Evolutionary conservation across 2,113 vertebrate species (phyloP).

Genomic region (Eupsittula cactorum): DNA sequence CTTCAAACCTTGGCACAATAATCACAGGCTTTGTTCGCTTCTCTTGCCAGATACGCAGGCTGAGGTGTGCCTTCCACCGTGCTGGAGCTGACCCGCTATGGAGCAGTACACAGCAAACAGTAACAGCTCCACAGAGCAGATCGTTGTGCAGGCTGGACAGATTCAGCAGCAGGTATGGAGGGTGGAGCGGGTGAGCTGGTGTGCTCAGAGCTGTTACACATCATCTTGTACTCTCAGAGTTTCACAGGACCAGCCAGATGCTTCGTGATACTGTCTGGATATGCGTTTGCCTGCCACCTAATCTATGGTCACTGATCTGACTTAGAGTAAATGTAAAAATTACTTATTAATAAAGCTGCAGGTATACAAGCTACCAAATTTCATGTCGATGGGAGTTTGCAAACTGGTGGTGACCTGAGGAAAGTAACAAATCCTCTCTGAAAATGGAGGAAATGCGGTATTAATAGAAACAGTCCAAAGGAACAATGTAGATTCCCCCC

Average conservation of each 20-base stretch:
- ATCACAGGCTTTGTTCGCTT: neutral
- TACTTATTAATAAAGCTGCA: rapidly evolving
- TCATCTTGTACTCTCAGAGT: neutral
- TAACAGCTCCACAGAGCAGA: conserved; percentile 92
- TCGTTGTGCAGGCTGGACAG: conserved; percentile 95
- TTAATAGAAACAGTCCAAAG: neutral
- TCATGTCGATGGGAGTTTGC: neutral
- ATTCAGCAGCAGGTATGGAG: conserved; percentile 93
- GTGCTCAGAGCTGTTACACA: neutral
- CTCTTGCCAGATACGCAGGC: neutral
- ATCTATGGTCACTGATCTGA: neutral
- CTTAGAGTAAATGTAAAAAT: neutral
- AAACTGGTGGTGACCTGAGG: neutral
- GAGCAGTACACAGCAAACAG: conserved; percentile 95
- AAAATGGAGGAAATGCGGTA: neutral
- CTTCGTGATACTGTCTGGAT: neutral
- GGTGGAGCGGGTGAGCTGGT: neutral
- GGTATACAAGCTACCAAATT: neutral
- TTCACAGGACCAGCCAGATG: neutral
- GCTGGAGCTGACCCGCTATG: conserved; percentile 73
- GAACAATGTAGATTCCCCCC: neutral
- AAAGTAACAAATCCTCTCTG: neutral
- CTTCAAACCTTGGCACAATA: neutral
- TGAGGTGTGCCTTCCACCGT: neutral
- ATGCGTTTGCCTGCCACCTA: neutral